Evolutionary conservation across 2,888 invertebrate genomes (phyloP), one percentile per base, ranked within the genome.

Genomic region (Adelognathus sp.): DNA sequence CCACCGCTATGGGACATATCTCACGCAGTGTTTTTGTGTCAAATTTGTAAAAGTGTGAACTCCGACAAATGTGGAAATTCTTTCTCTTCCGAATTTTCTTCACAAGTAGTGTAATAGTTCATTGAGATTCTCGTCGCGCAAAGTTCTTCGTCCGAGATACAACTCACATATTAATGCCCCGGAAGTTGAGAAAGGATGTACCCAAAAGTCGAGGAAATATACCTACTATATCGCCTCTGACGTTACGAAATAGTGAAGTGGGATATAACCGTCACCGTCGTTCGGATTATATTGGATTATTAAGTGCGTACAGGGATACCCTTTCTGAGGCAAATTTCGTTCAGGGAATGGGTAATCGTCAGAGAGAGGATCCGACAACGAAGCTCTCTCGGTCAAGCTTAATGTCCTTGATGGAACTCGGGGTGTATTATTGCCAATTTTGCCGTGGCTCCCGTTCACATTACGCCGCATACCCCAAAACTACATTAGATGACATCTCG

Each of bases 341-440:
- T n/a, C 50, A n/a, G 18, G 21, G 29, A 33, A 44, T 21, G 41
- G 24, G 21, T 27, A n/a, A n/a, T n/a, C 36, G 6, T 7, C 21
- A 36, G 6, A 27, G 21, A n/a, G 41, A 64, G 33, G 63, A 58
- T 36, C 64, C 31, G 69, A 56, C 60, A 69, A 56, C 56, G 66
- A 44, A 80, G 82, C 82, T 79, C n/a, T n/a, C 81, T 83, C 81
- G 86, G 85, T 82, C 87, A 83, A 85, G 83, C 83, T 87, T 88
- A 88, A 87, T 84, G 84, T 79, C 76, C 71, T 84, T 88, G 88
- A 88, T 88, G 85, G 86, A 81, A 83, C 84, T 84, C 82, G 81
- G 74, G 73, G 83, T 79, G 84, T 83, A 83, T 88, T 86, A 84
- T 88, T 88, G 85, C 85, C 85, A 86, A 86, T 85, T 87, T 86